Base-by-base conservation (phyloP, 2,113 vertebrate genomes). In the Halcyon malimbica region DNA sequence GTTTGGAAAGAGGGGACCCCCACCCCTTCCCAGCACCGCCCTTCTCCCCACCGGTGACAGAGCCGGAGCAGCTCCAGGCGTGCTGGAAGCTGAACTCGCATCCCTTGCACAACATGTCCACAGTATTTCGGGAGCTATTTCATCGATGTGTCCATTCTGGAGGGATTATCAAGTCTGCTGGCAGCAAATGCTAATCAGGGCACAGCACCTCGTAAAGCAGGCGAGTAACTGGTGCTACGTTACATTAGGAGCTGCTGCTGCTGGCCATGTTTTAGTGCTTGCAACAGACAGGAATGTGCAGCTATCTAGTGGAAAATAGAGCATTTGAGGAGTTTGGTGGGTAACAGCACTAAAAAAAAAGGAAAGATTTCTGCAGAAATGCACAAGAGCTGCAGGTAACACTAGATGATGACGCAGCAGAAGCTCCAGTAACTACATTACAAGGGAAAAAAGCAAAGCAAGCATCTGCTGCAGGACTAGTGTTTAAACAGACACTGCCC, bases 171-270 rank as follows among this genome's bases (percentile, higher is more conserved):
- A 11, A 64, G 31, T 79, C 79, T 92, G 74, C 70, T 85, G 75
- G 86, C 95, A 95, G 92, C 70, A 65, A 87, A 92, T 3, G 63
- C 46, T 90, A 37, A 94, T 51, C 79, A 82, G 37, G 67, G 76
- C 73, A 85, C 19, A 28, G 2, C 56, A 65, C 35, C 65, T 75
- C 1, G 0, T 54, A 51, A 85, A 92, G 67, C 15, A 44, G n/a
- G 19, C 3, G 1, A 89, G 78, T 3, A 41, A 48, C 60, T 44
- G n/a, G 44, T 53, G 53, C 60, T 41, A 3, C 0, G 1, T 62
- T 33, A 29, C 35, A 35, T 11, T 5, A 90, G 78, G 67, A 93
- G 54, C 75, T 81, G 63, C 68, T 79, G 77, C 82, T 28, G 26
- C 25, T 35, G 13, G 16, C 23, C 41, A 11, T 3, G 9, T 73